These are phyloP conservation scores for Stichodactyla helianthus DNA, from an alignment of 64 coral and sea anemone species.

Conservation along the genomic window DNA sequence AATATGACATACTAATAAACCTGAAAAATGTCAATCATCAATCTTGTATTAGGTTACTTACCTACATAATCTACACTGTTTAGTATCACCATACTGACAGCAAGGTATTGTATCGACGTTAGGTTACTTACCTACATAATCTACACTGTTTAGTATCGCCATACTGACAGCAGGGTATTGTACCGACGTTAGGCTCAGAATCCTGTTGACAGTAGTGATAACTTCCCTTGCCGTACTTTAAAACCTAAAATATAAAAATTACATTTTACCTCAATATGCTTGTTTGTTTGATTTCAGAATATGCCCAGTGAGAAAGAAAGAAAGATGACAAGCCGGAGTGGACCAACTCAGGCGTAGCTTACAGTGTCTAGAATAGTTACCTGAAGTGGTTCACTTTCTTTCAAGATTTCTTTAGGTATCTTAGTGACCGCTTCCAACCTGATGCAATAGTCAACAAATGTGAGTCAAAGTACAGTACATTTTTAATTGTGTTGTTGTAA, in stretches of 20 bases:
- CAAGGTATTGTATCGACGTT: conserved; percentile 44
- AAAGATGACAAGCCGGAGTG: not conserved
- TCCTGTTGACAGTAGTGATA: conserved; percentile 80
- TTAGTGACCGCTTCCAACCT: conserved; percentile 69
- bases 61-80: conserved; percentile 63
- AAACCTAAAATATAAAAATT: conserved; percentile 17
- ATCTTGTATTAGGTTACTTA: not conserved
- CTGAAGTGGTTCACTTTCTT: conserved; percentile 86
- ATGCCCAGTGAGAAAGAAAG: too few species aligned
- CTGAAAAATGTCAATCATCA: conserved; percentile 13
- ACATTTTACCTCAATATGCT: not conserved
- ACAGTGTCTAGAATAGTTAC: not conserved
- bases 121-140: conserved; percentile 57
- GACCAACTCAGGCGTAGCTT: not conserved
- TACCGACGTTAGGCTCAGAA: conserved; percentile 65
- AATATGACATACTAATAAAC: conserved; percentile 72
- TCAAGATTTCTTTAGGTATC: conserved; percentile 72
- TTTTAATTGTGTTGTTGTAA: too few species aligned
- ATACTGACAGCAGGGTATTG: conserved; percentile 68
- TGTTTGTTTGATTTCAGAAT: not conserved
- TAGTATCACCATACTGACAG: conserved; percentile 64
- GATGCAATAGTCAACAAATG: not conserved
- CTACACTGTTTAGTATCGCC: conserved; percentile 59
- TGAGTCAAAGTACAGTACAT: not conserved
- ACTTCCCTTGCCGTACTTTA: conserved; percentile 58